Evolutionary conservation across 92 coral and sea anemone species (phyloP).

Genomic region (Parazoanthus swiftii): DNA sequence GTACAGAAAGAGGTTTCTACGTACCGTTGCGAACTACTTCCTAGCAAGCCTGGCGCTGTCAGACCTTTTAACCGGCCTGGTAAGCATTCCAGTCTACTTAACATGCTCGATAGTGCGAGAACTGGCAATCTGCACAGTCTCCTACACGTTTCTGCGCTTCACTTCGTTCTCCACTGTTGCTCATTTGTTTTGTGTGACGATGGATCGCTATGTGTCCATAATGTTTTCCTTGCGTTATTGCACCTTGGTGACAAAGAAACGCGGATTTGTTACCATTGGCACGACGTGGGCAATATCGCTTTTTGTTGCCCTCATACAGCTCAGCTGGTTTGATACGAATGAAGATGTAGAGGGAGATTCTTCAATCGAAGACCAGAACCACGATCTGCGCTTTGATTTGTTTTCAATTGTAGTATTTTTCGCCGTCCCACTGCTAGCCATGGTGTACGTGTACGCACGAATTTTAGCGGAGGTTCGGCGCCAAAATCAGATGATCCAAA

Average conservation of each 20-base stretch:
- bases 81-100: slow-evolving; percentile 61
- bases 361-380: slow-evolving; percentile 21
- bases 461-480: slow-evolving; percentile 49
- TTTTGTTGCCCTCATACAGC: slow-evolving; percentile 59
- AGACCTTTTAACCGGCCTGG: slow-evolving; percentile 66
- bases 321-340: slow-evolving; percentile 55
- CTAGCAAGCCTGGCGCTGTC: slow-evolving; percentile 76
- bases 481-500: slow-evolving; percentile 44
- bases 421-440: slow-evolving; percentile 42
- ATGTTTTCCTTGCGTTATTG: slow-evolving; percentile 67
- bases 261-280: slow-evolving; percentile 50
- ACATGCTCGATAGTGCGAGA: slow-evolving; percentile 56
- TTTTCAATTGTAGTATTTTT: slow-evolving; percentile 36
- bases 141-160: slow-evolving; percentile 53
- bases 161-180: slow-evolving; percentile 69
- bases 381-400: slow-evolving; percentile 50
- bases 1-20: slow-evolving; percentile 45
- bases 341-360: slow-evolving; percentile 43
- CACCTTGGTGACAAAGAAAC: slow-evolving; percentile 64
- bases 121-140: slow-evolving; percentile 41
- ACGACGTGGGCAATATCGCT: slow-evolving; percentile 56
- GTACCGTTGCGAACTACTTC: slow-evolving; percentile 66
- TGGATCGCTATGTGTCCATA: slow-evolving; percentile 81
- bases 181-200: slow-evolving; percentile 69
- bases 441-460: slow-evolving; percentile 42